A percentile compares a stretch with the other conserved stretches of the same genome.
Conservation (phyloP, 2,797 vertebrate species). For the Alosa sapidissima region DNA sequence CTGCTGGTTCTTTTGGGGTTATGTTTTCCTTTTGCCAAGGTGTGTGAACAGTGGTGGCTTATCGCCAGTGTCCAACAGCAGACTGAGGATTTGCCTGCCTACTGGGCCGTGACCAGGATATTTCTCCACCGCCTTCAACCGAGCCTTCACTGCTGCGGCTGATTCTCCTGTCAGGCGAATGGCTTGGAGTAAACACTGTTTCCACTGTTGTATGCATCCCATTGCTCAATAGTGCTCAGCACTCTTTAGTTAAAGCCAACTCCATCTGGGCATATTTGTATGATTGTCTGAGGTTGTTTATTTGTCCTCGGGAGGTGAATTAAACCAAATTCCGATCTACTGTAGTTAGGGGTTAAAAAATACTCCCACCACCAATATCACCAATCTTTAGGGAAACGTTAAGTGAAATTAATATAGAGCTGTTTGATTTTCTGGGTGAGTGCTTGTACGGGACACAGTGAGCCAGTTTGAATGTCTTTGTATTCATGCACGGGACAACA, state of each 20-base stretch:
- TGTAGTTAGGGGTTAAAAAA: background rate
- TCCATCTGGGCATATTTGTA: background rate
- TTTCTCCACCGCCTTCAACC: conserved; percentile 60
- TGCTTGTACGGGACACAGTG: background rate
- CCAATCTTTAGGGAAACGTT: background rate
- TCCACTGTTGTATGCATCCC: background rate
- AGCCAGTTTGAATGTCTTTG: background rate
- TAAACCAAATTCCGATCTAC: background rate
- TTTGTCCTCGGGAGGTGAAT: conserved; percentile 6
- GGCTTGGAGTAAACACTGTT: background rate
- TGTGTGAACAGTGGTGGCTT: conserved; percentile 48
- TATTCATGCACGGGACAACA: background rate
- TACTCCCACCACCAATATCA: background rate
- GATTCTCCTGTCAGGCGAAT: background rate
- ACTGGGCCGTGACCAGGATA: conserved; percentile 59
- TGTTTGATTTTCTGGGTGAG: background rate
- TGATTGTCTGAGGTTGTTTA: background rate
- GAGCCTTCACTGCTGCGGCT: background rate
- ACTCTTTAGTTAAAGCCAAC: background rate
- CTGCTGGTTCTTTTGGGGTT: background rate
- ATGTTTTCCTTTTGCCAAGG: conserved; percentile 15
- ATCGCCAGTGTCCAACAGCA: conserved; percentile 46
- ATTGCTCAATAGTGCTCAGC: background rate
- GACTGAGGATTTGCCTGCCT: conserved; percentile 50
- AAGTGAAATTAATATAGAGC: background rate